These are phyloP conservation scores for Nesidiocoris tenuis DNA, from an alignment of 2,888 invertebrate genomes.

Conservation along the genomic window DNA sequence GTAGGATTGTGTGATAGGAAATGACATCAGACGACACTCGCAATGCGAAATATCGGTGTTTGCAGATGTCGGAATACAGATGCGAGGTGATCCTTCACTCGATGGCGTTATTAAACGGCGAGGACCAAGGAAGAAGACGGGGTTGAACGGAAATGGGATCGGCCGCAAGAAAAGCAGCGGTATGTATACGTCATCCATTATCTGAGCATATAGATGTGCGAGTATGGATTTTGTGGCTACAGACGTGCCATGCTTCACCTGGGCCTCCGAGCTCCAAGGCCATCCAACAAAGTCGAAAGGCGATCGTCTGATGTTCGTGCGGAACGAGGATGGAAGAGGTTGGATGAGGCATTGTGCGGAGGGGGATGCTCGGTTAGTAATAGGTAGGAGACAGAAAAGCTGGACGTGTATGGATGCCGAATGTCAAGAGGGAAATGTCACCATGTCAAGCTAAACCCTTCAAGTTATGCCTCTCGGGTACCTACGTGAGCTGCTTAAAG, in stretches of 20 bases:
- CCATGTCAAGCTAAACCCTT: slow-evolving; percentile 23
- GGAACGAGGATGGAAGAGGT: neutral
- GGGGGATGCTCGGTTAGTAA: neutral
- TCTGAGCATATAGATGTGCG: no score
- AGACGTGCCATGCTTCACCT: neutral
- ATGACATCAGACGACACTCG: neutral
- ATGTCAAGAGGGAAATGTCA: slow-evolving; percentile 20
- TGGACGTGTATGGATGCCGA: slow-evolving; percentile 14
- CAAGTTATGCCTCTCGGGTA: slow-evolving; percentile 14
- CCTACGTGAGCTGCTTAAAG: slow-evolving; percentile 31
- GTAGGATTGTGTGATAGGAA: no score
- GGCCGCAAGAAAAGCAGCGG: neutral
- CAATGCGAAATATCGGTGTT: neutral
- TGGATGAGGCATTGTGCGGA: neutral
- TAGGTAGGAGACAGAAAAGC: neutral
- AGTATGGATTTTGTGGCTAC: neutral
- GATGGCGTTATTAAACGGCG: neutral
- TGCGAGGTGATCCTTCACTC: neutral
- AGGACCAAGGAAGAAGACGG: neutral
- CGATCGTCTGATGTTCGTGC: slow-evolving; percentile 2
- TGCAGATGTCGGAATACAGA: neutral
- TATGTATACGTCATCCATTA: neutral
- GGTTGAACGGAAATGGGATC: neutral
- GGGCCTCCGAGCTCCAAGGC: neutral
- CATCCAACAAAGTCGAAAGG: slow-evolving; percentile 10